Evolutionary conservation across 2,113 vertebrate species (phyloP).

Genomic region (Chionis minor): DNA sequence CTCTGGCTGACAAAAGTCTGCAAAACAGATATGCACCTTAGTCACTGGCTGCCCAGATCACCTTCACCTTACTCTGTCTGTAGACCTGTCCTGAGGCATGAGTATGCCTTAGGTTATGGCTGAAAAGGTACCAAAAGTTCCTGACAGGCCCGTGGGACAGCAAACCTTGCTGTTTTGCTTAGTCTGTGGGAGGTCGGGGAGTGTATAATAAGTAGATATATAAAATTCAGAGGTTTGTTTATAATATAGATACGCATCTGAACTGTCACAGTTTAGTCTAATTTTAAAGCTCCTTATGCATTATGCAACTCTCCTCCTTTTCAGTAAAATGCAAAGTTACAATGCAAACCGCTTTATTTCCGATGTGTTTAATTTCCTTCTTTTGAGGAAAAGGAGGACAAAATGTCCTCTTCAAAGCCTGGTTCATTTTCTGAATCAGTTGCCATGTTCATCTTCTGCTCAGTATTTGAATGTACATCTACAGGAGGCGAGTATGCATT

Average conservation of each 20-base stretch:
- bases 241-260: neutral
- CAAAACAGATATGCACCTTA: neutral
- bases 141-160: neutral
- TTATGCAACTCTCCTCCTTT: constrained; percentile 20
- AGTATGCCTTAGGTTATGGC: neutral
- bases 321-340: neutral
- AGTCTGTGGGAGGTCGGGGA: neutral
- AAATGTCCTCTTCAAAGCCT: neutral
- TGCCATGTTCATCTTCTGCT: neutral
- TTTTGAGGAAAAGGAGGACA: neutral
- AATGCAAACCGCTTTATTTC: neutral
- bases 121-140: neutral
- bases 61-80: neutral
- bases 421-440: neutral
- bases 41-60: neutral
- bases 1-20: neutral
- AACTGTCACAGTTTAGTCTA: constrained; percentile 28
- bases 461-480: neutral
- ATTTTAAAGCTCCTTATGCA: constrained; percentile 32
- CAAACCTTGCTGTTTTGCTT: neutral
- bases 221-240: constrained; percentile 15
- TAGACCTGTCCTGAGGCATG: neutral
- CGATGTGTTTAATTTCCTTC: neutral
- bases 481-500: neutral
- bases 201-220: neutral